These are phyloP conservation scores for Sanderia malayensis DNA, from an alignment of 30 jellyfish, hydroid and myxozoan genomes.

Conservation along the genomic window DNA sequence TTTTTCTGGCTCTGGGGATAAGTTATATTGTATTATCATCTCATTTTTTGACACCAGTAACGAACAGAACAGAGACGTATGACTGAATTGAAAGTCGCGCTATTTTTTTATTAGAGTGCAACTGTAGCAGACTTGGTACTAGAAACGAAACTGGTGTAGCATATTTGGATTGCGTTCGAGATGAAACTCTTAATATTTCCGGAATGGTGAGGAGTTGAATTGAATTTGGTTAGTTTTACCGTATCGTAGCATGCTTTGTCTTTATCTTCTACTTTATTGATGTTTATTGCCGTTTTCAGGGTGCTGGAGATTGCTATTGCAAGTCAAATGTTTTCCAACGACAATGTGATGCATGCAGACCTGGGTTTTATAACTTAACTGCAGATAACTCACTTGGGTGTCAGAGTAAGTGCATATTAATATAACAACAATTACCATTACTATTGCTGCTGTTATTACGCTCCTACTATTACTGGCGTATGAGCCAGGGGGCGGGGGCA, in stretches of 20 bases:
- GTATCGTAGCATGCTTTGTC: not conserved
- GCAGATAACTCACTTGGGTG: conserved; percentile 61
- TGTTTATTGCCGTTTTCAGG: no score
- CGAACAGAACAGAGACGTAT: no score
- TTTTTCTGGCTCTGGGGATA: no score
- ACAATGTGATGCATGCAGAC: conserved; percentile 68
- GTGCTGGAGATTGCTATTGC: conserved; percentile 94
- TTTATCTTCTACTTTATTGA: no score
- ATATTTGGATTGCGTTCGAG: conserved; percentile 71
- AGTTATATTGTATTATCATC: not conserved
- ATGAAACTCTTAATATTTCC: conserved; percentile 46
- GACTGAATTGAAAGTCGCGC: no score
- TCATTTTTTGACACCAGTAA: not conserved
- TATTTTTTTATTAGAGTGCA: conserved; percentile 61
- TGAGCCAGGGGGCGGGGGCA: no score
- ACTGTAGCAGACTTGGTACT: conserved; percentile 64
- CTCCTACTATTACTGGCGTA: no score
- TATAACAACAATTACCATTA: no score
- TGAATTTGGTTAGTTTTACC: no score
- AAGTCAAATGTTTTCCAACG: conserved; percentile 67
- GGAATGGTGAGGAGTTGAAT: conserved; percentile 41
- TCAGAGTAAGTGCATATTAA: conserved; percentile 73
- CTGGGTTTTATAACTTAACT: conserved; percentile 75
- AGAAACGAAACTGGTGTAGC: conserved; percentile 45
- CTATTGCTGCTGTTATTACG: no score